Base-by-base conservation (phyloP, 1,140 invertebrate species). In the Himalopsyche phryganea region DNA sequence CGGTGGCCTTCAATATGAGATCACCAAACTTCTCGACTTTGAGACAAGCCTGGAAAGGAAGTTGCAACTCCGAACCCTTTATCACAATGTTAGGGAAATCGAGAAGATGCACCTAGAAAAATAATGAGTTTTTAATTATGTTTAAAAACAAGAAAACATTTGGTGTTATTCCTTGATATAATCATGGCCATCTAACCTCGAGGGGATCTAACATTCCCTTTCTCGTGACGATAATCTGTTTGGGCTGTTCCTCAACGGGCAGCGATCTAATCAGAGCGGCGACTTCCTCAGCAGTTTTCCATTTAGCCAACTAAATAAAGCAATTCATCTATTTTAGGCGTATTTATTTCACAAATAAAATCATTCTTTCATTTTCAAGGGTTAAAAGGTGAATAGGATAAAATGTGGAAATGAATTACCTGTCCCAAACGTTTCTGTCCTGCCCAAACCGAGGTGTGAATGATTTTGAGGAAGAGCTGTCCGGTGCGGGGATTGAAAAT, bases 1-100 rank as follows among this genome's bases (percentile, higher is more conserved):
- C 98, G 0, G 96, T 99, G 1, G 98, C 98, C 76, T 99, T 99
- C 7, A 99, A 77, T 71, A 99, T 99, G 1, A 99, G 77, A 79
- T 99, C 97, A 60, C 98, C 97, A 74, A 99, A 99, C 75, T 99
- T 99, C 77, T 99, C 98, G 17, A 99, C 94, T 73, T 98, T 98
- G 1, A 99, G 82, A 77, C 96, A 98, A 10, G 95, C 95, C 72
- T 99, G 98, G 90, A 99, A 99, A 0, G 98, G 98, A 60, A 99
- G 73, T 76, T 99, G 98, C 46, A 99, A 76, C 74, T 99, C 97
- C 1, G 95, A 98, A 1, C 96, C 98, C 76, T 99, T 99, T 76
- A 99, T 99, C 11, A 99, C 97, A 76, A 99, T 99, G 73, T 99
- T 99, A 0, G 98, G 97, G 77, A 99, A 99, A 77, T 99, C 98